Conservation (phyloP, 2,113 vertebrate genomes). For the Pomatorhinus ruficollis region DNA sequence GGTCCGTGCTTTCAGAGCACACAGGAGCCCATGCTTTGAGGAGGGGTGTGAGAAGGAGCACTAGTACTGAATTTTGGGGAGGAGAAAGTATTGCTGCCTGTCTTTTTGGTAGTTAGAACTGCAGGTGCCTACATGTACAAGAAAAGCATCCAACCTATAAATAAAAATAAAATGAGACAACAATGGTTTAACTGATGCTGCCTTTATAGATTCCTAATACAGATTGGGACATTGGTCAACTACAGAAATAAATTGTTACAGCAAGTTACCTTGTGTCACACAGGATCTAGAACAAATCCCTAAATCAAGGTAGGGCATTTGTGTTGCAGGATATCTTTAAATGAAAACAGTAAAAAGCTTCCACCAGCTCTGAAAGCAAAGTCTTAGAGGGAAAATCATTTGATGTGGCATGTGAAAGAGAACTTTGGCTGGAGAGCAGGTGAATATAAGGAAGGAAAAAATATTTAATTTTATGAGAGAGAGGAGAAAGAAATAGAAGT, state of each 20-base stretch:
- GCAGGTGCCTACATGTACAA: background rate
- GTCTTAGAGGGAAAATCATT: background rate
- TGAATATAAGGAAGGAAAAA: background rate
- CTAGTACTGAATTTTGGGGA: background rate
- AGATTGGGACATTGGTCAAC: background rate
- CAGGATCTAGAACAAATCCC: background rate
- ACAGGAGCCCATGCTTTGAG: background rate
- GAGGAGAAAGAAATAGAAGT: background rate
- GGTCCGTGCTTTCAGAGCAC: background rate
- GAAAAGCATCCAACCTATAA: background rate
- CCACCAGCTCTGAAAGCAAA: background rate
- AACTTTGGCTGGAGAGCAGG: background rate
- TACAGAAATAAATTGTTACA: background rate
- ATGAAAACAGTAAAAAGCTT: background rate
- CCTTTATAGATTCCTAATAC: background rate
- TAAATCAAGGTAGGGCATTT: background rate
- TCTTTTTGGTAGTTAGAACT: background rate
- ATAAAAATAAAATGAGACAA: background rate
- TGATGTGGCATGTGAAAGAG: background rate
- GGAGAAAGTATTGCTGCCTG: background rate
- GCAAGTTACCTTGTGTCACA: background rate
- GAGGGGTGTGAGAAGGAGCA: background rate
- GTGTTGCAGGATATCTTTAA: background rate
- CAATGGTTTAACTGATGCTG: background rate
- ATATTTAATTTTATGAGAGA: background rate